Conservation (phyloP, 2,113 vertebrate genomes). For the Apus apus region DNA sequence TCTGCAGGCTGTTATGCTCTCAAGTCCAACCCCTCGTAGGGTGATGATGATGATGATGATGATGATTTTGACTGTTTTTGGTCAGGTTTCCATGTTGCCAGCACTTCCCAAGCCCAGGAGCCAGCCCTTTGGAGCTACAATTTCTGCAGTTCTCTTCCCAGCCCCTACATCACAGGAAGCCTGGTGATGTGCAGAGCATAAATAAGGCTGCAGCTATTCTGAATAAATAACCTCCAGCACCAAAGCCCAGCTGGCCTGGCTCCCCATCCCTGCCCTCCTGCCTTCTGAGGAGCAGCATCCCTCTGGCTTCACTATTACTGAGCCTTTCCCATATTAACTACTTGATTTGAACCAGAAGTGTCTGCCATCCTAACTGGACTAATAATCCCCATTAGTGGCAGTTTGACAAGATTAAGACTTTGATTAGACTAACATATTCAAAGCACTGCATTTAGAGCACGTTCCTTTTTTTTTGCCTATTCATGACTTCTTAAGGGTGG, state of each 20-base stretch:
- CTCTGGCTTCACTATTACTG: background rate
- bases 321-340: background rate
- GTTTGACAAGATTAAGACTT: background rate
- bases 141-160: background rate
- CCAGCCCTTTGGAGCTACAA: background rate
- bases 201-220: background rate
- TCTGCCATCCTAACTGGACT: background rate
- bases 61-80: background rate
- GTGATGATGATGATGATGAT: no score
- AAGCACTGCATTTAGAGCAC: background rate
- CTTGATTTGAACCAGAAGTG: background rate
- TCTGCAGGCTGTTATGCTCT: background rate
- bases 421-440: background rate
- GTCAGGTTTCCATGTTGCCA: background rate
- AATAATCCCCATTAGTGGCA: background rate
- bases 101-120: background rate
- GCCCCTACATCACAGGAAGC: accelerated
- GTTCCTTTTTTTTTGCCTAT: background rate
- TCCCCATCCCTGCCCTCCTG: background rate
- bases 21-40: no score
- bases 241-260: background rate
- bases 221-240: background rate
- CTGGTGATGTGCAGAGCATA: background rate
- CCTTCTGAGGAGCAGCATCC: background rate
- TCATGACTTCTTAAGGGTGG: background rate